These are phyloP conservation scores for Coracopsis vasa DNA, from an alignment of 2,113 vertebrate genomes.

Conservation along the genomic window DNA sequence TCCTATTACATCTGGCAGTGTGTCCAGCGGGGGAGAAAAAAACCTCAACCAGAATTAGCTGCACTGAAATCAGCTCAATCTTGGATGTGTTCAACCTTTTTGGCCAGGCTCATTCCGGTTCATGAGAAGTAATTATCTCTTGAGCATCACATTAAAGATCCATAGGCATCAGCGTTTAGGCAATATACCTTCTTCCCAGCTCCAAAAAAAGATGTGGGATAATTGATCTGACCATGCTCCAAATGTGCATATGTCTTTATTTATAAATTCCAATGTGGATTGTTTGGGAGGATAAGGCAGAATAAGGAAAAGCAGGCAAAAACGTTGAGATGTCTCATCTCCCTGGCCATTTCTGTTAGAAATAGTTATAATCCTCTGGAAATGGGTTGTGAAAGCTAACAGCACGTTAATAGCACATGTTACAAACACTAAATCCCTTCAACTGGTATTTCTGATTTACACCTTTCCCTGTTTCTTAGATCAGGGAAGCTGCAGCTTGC, in stretches of 20 bases:
- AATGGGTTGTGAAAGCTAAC: constrained; percentile 45
- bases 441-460: neutral
- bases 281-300: constrained; percentile 23
- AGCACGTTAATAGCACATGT: neutral
- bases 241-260: constrained; percentile 63
- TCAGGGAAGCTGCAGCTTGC: neutral
- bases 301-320: constrained; percentile 36
- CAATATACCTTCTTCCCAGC: constrained; percentile 49
- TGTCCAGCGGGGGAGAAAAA: neutral
- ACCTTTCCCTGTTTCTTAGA: neutral
- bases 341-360: constrained; percentile 1
- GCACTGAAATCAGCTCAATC: constrained; percentile 49
- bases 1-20: constrained; percentile 62
- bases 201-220: constrained; percentile 39
- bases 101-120: constrained; percentile 54
- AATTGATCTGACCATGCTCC: constrained; percentile 57
- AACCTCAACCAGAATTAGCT: constrained; percentile 35
- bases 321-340: constrained; percentile 8
- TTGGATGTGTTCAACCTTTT: constrained; percentile 51
- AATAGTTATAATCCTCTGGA: neutral
- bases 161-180: constrained; percentile 40
- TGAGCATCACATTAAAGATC: constrained; percentile 63
- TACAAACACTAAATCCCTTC: constrained; percentile 10
- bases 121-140: constrained; percentile 66
- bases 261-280: constrained; percentile 53